Base-by-base conservation (phyloP, 1,140 invertebrate genomes). In the Atta colombica region DNA sequence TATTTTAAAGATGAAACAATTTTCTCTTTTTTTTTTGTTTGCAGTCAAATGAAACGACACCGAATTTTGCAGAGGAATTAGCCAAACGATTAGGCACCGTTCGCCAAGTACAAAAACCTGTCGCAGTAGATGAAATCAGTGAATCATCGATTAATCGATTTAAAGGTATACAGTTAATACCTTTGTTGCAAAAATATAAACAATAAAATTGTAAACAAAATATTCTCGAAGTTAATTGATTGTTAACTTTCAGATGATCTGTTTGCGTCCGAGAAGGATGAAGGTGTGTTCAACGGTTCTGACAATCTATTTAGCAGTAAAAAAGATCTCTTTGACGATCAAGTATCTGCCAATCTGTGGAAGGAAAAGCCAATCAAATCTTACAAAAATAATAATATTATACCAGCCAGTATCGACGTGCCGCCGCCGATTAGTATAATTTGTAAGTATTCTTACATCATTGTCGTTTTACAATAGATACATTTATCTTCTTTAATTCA, bases 51-150 rank as follows among this genome's bases (percentile, higher is more conserved):
- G 92, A 91, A 86, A 88, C 84, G 55, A 84, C 92, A 71, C 94
- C 96, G 0, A 96, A 95, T 88, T 96, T 97, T 90, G 96, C 96
- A 0, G 96, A 96, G 72, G 96, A 97, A 89, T 92, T 97, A 66
- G 96, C 96, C 3, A 95, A 96, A 60, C 95, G 96, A 90, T 92
- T 97, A 4, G 96, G 96, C 12, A 96, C 93, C 72, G 95, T 96
- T 65, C 72, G 95, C 35, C 94, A 94, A 61, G 25, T 75, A 66
- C 87, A 93, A 45, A 95, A 93, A 77, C 87, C 91, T 69, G 7
- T 55, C 7, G 25, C 87, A 49, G 45, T 77, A 5, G 88, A 92
- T 60, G 93, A 95, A 75, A 68, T 66, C 4, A 92, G 84, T 61
- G 92, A 94, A 53, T 69, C 93, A 51, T 92, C 93, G 12, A 91